A percentile compares a stretch with the other conserved stretches of the same genome.
phyloP scores from a whole-genome alignment of 2,888 invertebrate species.

The Proisotoma minuta region DNA sequence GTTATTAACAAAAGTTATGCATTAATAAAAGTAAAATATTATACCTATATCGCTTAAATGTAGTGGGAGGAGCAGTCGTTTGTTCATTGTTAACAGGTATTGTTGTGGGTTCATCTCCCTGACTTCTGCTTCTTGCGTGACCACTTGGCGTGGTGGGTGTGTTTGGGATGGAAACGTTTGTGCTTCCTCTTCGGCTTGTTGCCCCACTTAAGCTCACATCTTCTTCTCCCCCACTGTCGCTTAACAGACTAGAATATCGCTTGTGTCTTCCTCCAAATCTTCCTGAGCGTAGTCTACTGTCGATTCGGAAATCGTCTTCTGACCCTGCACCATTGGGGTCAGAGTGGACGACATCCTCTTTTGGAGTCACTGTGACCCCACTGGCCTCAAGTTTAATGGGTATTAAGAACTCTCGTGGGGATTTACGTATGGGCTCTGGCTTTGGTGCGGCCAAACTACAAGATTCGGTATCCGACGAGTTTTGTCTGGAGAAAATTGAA shows the following conservation, averaged over 20 bases:
- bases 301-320: constrained; percentile 53
- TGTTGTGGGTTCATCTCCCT: constrained; percentile 45
- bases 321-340: constrained; percentile 24
- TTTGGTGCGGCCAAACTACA: constrained; percentile 41
- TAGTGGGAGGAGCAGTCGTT: constrained; percentile 13
- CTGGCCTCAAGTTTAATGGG: constrained; percentile 83
- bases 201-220: constrained; percentile 16
- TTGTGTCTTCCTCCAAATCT: constrained; percentile 52
- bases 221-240: constrained; percentile 40
- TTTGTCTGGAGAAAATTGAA: constrained; percentile 58
- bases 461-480: constrained; percentile 67
- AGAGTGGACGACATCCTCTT: constrained; percentile 33
- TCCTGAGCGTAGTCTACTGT: constrained; percentile 52
- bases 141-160: constrained; percentile 6
- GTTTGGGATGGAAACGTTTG: constrained; percentile 10
- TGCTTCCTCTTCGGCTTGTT: constrained; percentile 25
- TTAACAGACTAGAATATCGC: constrained; percentile 51
- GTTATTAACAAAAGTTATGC: not conserved
- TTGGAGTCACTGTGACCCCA: constrained; percentile 75
- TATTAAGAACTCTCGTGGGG: constrained; percentile 84
- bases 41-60: constrained; percentile 38
- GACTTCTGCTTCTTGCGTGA: constrained; percentile 41
- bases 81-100: not conserved
- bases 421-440: constrained; percentile 73
- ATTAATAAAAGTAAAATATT: not conserved